These are phyloP conservation scores for Calliphora vomitoria DNA, from an alignment of 2,888 invertebrate species.

Conservation along the genomic window DNA sequence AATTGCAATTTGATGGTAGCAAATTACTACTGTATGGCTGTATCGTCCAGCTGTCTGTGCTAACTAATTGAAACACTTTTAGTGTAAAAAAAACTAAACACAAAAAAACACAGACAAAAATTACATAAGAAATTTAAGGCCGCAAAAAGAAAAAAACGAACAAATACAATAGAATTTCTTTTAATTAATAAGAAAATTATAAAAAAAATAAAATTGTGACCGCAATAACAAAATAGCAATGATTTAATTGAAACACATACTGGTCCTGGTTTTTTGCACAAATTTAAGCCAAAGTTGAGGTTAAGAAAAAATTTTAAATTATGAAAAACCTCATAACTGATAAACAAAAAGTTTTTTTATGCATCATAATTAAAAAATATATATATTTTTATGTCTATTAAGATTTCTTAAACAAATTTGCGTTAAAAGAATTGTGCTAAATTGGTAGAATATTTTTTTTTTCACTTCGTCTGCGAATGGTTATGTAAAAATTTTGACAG, in stretches of 20 bases:
- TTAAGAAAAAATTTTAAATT: constrained; percentile 64
- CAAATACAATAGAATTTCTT: constrained; percentile 17
- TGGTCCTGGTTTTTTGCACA: not conserved
- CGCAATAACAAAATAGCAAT: not conserved
- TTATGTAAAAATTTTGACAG: constrained; percentile 75
- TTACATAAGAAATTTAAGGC: constrained; percentile 56
- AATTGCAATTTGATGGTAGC: constrained; percentile 7
- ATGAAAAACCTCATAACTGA: not conserved
- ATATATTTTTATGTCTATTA: not conserved
- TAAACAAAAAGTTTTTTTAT: constrained; percentile 4
- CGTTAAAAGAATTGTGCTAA: not conserved
- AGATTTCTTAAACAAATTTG: not conserved
- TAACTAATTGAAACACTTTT: constrained; percentile 31
- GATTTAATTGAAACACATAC: not conserved
- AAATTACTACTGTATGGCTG: not conserved
- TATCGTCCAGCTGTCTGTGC: not conserved
- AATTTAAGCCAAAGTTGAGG: constrained; percentile 70
- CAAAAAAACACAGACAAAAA: constrained; percentile 19
- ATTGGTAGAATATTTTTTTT: constrained; percentile 20
- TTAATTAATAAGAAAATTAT: not conserved
- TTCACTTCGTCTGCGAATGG: constrained; percentile 40
- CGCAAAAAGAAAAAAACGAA: constrained; percentile 5
- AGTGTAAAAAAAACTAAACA: not conserved
- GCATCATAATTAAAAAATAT: not conserved
- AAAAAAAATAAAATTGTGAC: not conserved